phyloP scores from a whole-genome alignment of 2,797 vertebrate species.

The Mormyrus hasselquistii region DNA sequence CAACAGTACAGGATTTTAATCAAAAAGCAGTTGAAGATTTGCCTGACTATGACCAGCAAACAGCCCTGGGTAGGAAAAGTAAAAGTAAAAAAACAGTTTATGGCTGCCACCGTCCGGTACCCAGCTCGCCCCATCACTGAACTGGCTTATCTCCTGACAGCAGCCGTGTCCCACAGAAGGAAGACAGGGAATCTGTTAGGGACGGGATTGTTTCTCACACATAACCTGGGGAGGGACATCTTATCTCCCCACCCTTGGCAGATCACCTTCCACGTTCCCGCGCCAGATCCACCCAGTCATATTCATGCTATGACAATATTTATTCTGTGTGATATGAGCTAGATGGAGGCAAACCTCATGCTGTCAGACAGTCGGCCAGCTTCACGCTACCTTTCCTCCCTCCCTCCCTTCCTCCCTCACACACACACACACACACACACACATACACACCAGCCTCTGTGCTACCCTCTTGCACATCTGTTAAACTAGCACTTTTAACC shows the following conservation, averaged over 20 bases:
- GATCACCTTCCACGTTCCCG: constrained; percentile 30
- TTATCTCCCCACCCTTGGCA: constrained; percentile 37
- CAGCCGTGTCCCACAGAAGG: constrained; percentile 42
- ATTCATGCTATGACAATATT: not conserved
- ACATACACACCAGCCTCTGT: constrained; percentile 36
- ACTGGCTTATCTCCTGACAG: constrained; percentile 47
- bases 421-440: constrained; percentile 25
- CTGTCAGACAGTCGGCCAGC: not conserved
- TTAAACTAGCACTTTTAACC: not conserved
- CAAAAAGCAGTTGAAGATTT: constrained; percentile 44
- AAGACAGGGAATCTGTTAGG: constrained; percentile 36
- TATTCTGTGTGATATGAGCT: not conserved
- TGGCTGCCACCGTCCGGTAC: constrained; percentile 1
- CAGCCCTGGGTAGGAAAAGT: constrained; percentile 44
- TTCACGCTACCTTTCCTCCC: constrained; percentile 18
- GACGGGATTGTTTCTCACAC: constrained; percentile 40
- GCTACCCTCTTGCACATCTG: constrained; percentile 23
- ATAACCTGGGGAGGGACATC: constrained; percentile 30
- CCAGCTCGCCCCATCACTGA: constrained; percentile 23
- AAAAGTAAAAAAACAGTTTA: constrained; percentile 39
- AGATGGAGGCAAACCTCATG: not conserved
- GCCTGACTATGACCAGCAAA: constrained; percentile 53
- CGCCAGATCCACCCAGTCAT: not conserved
- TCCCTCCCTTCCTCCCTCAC: constrained; percentile 12
- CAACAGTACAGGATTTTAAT: constrained; percentile 55